Percentiles rank a stretch among this genome's conserved stretches.
These are phyloP conservation scores for Formicarius rufipectus DNA, from an alignment of 2,113 vertebrate genomes.

Conservation along the genomic window DNA sequence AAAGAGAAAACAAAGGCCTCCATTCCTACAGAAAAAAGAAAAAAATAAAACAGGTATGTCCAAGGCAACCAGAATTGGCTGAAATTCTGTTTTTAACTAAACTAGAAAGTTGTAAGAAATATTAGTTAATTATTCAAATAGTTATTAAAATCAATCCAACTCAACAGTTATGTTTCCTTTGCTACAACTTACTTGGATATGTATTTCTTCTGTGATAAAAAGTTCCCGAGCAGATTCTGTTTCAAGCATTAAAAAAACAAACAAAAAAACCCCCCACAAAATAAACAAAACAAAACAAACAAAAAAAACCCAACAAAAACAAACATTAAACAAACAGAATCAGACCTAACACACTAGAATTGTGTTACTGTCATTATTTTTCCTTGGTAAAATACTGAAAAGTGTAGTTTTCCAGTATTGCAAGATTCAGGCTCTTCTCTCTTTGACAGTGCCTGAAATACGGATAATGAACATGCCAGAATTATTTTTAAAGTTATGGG, in stretches of 20 bases:
- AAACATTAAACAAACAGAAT: background rate
- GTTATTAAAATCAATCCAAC: background rate
- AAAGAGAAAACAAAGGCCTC: conserved; percentile 20
- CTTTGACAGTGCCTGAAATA: background rate
- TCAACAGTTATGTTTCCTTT: background rate
- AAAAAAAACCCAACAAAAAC: background rate
- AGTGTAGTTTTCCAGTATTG: background rate
- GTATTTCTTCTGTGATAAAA: background rate
- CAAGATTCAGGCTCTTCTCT: background rate
- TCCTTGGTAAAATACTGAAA: background rate
- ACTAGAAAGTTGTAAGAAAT: background rate
- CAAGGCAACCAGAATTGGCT: background rate
- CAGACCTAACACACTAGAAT: background rate
- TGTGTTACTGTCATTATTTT: background rate
- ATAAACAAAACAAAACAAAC: background rate
- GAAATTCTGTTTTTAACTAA: background rate
- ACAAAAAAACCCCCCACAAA: background rate
- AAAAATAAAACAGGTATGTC: conserved; percentile 61
- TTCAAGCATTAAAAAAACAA: background rate
- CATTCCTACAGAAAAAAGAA: background rate
- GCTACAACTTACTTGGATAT: background rate
- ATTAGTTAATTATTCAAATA: background rate
- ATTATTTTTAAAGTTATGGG: background rate
- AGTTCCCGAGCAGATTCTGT: background rate
- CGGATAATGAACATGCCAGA: background rate